Evolutionary conservation across 2,888 invertebrate genomes (phyloP).

Genomic region (Dryobota labecula): DNA sequence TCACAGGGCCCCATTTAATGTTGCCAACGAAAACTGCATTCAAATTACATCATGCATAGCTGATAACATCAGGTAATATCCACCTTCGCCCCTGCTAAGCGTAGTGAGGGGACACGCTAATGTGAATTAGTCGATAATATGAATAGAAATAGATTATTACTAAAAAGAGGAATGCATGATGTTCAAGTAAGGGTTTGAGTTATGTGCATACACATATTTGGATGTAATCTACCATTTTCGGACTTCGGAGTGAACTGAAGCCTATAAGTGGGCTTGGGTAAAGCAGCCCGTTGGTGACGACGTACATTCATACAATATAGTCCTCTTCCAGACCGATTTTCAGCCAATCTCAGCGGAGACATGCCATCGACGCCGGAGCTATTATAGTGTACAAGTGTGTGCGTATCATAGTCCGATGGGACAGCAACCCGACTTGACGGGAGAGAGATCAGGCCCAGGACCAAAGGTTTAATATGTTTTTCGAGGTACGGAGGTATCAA

Average conservation of each 20-base stretch:
- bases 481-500: too few relatives aligned
- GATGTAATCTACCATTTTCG: background rate
- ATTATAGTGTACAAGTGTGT: too few relatives aligned
- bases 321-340: too few relatives aligned
- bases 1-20: conserved; percentile 36
- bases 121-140: background rate
- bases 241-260: too few relatives aligned
- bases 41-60: conserved; percentile 68
- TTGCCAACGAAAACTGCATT: conserved; percentile 64
- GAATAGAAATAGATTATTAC: background rate
- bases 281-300: background rate
- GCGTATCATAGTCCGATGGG: too few relatives aligned
- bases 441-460: too few relatives aligned
- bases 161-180: too few relatives aligned
- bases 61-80: conserved; percentile 78
- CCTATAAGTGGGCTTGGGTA: background rate
- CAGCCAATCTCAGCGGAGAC: too few relatives aligned
- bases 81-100: conserved; percentile 61
- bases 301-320: background rate
- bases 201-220: background rate
- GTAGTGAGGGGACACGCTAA: conserved; percentile 36
- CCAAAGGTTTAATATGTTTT: too few relatives aligned
- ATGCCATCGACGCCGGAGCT: too few relatives aligned
- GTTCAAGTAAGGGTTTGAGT: background rate
- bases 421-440: too few relatives aligned